Conservation (phyloP, 2,113 vertebrate genomes). For the Candoia aspera region DNA sequence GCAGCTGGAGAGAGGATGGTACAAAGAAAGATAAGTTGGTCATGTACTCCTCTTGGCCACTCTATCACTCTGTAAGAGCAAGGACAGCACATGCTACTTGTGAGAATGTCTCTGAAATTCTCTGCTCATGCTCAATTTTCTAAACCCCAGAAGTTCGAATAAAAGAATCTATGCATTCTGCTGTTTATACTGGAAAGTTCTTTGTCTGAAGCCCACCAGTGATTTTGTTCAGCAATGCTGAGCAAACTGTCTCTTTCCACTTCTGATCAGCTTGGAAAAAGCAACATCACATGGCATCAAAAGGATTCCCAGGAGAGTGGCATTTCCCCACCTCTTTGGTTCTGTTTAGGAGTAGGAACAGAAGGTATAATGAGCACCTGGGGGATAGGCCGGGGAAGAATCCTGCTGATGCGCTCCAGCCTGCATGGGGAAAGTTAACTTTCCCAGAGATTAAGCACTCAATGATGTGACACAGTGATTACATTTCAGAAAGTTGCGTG, state of each 20-base stretch:
- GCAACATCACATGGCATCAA: slow-evolving; percentile 46
- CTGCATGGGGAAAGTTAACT: slow-evolving; percentile 61
- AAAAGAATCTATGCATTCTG: slow-evolving; percentile 47
- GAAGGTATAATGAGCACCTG: slow-evolving; percentile 66
- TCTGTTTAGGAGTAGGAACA: slow-evolving; percentile 53
- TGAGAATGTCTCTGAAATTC: too few species aligned
- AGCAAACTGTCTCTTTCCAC: slow-evolving; percentile 60
- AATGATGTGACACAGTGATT: slow-evolving; percentile 70
- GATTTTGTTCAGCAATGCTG: slow-evolving; percentile 54
- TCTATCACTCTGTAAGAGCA: too few species aligned
- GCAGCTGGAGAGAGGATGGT: too few species aligned
- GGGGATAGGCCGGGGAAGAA: slow-evolving; percentile 58
- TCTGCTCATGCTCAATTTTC: not conserved
- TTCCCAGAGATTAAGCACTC: slow-evolving; percentile 66
- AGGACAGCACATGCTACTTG: too few species aligned
- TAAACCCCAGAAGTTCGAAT: slow-evolving; percentile 54
- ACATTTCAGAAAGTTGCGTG: slow-evolving; percentile 67
- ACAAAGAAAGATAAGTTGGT: too few species aligned
- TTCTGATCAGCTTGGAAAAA: slow-evolving; percentile 64
- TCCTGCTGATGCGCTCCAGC: slow-evolving; percentile 58
- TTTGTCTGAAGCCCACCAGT: slow-evolving; percentile 49
- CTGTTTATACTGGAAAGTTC: slow-evolving; percentile 54
- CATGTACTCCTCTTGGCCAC: too few species aligned
- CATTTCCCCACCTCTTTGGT: not conserved
- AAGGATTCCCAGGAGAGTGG: slow-evolving; percentile 50